Base-by-base conservation (phyloP, 2,888 invertebrate genomes). In the Hipparchia sbordonii region DNA sequence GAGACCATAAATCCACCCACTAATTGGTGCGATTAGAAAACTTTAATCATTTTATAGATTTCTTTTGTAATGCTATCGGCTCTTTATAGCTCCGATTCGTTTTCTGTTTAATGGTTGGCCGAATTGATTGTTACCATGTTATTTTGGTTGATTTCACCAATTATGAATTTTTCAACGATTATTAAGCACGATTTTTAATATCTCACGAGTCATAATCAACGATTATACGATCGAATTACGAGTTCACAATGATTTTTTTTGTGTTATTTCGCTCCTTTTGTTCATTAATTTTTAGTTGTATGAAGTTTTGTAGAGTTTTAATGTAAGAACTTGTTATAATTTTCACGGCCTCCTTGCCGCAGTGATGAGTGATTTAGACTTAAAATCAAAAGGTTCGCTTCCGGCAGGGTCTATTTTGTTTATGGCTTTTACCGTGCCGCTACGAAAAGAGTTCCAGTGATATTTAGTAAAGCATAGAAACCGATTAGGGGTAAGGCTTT, bases 41-140 rank as follows among this genome's bases (percentile, higher is more conserved):
- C 88, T 82, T 88, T 89, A 90, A 92, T 91, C 86, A 92, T 91
- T 92, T 91, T 90, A 91, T 90, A 85, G 89, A 89, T 90, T 92
- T 90, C 92, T 92, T 91, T 92, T 92, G 90, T 92, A 91, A 90
- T 90, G 88, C 91, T 91, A 92, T 91, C 89, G 91, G 82, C 84
- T 84, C 86, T 90, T 91, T 90, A 89, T 88, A 79, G 86, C 84
- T 4, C 80, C 87, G 88, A 89, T 89, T 90, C 90, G 87, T 89
- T 90, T 86, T 85, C 86, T 86, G 84, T 87, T 65, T 87, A 90
- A 87, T 89, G 85, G 89, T 89, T 87, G 82, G 85, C 87, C 85
- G 84, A 84, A 91, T 91, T 90, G 89, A 91, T 91, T 90, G 92
- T 91, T 91, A 87, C 85, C 89, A 86, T 87, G 89, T 87, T 89